Base-by-base conservation (phyloP, 2,797 vertebrate species). In the Enteromius radiatus region DNA sequence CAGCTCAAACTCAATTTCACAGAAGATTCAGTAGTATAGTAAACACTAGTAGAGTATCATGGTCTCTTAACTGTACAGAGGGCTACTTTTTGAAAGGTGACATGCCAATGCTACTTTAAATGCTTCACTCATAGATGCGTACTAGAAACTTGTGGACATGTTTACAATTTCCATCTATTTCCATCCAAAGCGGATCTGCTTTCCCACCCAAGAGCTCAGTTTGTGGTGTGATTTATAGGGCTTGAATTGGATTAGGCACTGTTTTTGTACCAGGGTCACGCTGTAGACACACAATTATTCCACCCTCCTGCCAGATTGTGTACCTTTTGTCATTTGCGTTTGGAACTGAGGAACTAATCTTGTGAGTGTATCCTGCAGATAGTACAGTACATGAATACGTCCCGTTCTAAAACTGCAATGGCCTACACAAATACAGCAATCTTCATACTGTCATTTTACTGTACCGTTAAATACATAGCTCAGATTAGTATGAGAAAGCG, bases 221-320 rank as follows among this genome's bases (percentile, higher is more conserved):
- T 56, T 69, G 47, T 41, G 47, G 8, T 41, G 64, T 68, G 78
- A 56, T 80, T 43, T 56, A 43, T 59, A 23, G 28, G 33, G 36
- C 23, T 69, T 79, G 23, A 56, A 79, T 69, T 79, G 45, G 15
- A 79, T 43, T 69, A 69, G 23, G 65, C 47, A 38, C 31, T 33
- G 45, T 65, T 52, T 45, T 78, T 68, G 63, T 38, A 28, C 28
- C 19, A 80, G 47, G 78, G 78, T 43, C 23, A 31, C 6, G 9
- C 21, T 69, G 26, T 28, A 77, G 61, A 65, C 52, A 1, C 11
- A 59, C 11, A 56, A 61, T 70, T 64, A 59, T 63, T 81, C 41
- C 15, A 64, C 78, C 19, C 28, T 69, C 10, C 6, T 69, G 9
- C 23, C 36, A 41, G 17, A 26, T 73, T 63, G 38, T 76, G 17